Evolutionary conservation across 1,140 invertebrate genomes (phyloP).

Genomic region (Microvelia longipes): DNA sequence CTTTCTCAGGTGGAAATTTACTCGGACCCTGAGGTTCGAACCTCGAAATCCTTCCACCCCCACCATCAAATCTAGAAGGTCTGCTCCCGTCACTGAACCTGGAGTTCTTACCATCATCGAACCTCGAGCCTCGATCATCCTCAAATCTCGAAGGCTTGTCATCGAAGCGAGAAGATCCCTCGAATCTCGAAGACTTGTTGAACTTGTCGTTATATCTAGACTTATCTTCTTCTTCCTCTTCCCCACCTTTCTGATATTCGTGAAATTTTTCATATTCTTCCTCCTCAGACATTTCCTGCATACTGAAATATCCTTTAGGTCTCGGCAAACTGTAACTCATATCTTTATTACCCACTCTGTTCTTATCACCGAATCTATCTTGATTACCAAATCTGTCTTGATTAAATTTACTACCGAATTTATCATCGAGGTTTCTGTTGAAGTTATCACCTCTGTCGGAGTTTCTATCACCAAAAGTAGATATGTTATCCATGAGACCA

Average conservation of each 20-base stretch:
- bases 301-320: background rate
- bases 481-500: background rate
- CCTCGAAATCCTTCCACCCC: background rate
- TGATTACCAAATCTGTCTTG: background rate
- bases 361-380: background rate
- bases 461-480: too few relatives aligned
- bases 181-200: background rate
- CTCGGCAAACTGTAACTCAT: background rate
- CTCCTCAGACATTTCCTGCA: conserved; percentile 6
- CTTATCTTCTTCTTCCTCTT: conserved; percentile 2
- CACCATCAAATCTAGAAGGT: conserved; percentile 2
- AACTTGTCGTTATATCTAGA: background rate
- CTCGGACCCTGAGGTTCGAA: background rate
- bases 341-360: background rate
- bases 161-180: background rate
- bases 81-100: background rate
- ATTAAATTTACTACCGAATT: too few relatives aligned
- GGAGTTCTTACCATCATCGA: background rate
- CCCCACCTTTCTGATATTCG: background rate
- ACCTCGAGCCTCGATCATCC: background rate
- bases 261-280: conserved; percentile 9
- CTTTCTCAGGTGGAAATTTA: background rate
- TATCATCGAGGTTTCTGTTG: too few relatives aligned
- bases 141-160: background rate
- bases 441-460: too few relatives aligned